These are phyloP conservation scores for Trichoplusia ni DNA, from an alignment of 1,140 invertebrate genomes.

Conservation along the genomic window DNA sequence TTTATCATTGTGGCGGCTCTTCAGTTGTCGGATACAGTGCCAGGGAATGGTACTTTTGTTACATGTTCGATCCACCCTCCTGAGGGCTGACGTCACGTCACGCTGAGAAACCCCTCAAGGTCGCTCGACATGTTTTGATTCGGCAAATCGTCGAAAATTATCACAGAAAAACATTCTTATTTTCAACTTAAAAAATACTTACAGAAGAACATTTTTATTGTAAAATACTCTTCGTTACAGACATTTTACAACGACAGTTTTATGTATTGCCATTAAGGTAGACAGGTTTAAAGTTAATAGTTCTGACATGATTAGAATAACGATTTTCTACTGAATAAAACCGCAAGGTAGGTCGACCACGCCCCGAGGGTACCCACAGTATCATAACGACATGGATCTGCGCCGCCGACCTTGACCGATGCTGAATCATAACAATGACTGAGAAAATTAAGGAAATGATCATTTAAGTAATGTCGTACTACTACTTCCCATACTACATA, in stretches of 20 bases:
- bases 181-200: background rate
- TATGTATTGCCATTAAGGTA: slow-evolving; percentile 6
- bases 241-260: background rate
- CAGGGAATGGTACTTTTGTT: slow-evolving; percentile 15
- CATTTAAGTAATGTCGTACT: slow-evolving; percentile 13
- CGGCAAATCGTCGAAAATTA: background rate
- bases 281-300: slow-evolving; percentile 8
- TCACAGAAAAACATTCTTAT: background rate
- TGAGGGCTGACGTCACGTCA: slow-evolving; percentile 40
- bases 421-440: slow-evolving; percentile 22
- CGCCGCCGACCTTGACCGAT: slow-evolving; percentile 39
- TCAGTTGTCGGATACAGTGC: slow-evolving; percentile 1
- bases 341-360: slow-evolving; percentile 47
- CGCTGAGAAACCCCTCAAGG: slow-evolving; percentile 40
- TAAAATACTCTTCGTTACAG: background rate
- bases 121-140: slow-evolving; percentile 35
- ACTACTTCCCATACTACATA: too few relatives aligned
- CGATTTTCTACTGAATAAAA: slow-evolving; percentile 47
- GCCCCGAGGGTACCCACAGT: slow-evolving; percentile 36
- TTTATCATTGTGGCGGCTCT: slow-evolving; percentile 20
- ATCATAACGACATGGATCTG: slow-evolving; percentile 36
- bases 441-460: slow-evolving; percentile 24
- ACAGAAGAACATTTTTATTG: background rate
- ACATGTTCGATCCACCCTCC: slow-evolving; percentile 30
- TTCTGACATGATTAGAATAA: slow-evolving; percentile 37